phyloP scores from a whole-genome alignment of 2,113 vertebrate species.

The Scatophagus argus region DNA sequence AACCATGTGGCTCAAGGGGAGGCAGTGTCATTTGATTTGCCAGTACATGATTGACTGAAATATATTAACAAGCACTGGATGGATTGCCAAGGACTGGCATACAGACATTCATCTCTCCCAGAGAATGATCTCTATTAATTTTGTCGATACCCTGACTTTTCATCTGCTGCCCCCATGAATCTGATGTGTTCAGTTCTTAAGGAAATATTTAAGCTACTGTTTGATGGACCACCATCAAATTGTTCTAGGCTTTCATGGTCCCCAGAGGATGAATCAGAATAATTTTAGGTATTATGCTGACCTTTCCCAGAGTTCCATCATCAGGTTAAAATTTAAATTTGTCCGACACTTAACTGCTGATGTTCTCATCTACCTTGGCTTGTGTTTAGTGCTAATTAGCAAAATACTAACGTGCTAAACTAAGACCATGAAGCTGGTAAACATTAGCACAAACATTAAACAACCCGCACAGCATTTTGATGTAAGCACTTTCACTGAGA shows the following conservation, averaged over 20 bases:
- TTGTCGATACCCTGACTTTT: not conserved
- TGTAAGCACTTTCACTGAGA: not conserved
- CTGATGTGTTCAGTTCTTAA: not conserved
- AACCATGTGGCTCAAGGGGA: not conserved
- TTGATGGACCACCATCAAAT: no score
- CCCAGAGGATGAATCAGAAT: not conserved
- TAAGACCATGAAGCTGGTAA: no score
- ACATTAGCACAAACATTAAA: no score
- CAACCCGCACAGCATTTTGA: not conserved
- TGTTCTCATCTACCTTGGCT: not conserved
- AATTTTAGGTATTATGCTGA: no score
- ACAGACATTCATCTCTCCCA: not conserved
- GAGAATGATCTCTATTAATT: not conserved
- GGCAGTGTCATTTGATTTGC: not conserved
- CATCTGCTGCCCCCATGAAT: not conserved
- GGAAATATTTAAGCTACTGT: no score
- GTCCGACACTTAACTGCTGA: no score
- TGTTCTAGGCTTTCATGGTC: not conserved
- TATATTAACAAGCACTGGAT: not conserved
- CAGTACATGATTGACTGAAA: not conserved
- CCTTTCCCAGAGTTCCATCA: not conserved
- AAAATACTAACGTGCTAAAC: not conserved
- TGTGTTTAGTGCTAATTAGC: no score
- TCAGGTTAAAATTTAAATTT: no score
- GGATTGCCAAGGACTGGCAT: not conserved